Conservation (phyloP, 2,113 vertebrate genomes). For the Ibidorhyncha struthersii region DNA sequence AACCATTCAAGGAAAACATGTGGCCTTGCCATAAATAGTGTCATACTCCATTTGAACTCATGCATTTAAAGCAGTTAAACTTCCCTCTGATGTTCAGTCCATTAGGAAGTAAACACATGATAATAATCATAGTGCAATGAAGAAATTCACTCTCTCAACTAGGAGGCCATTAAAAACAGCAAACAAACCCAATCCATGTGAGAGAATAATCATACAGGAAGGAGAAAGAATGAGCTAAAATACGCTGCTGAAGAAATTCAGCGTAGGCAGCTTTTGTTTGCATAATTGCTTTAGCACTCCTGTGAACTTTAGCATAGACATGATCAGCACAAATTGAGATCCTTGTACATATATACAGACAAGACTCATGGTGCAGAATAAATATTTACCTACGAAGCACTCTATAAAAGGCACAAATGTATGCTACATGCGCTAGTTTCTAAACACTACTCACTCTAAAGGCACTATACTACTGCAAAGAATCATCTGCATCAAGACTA, state of each 20-base stretch:
- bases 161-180: not conserved
- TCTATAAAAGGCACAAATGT: constrained; percentile 25
- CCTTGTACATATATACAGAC: constrained; percentile 51
- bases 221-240: not conserved
- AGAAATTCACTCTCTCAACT: not conserved
- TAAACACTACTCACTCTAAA: constrained; percentile 13
- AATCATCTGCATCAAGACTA: constrained; percentile 21
- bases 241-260: not conserved
- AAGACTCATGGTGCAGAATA: constrained; percentile 51
- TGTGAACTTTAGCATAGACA: constrained; percentile 79
- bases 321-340: constrained; percentile 21
- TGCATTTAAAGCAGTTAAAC: not conserved
- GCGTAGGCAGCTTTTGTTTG: not conserved
- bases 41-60: not conserved
- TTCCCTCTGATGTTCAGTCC: not conserved
- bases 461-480: constrained; percentile 16
- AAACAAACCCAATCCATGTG: not conserved
- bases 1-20: not conserved
- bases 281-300: not conserved
- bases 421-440: constrained; percentile 50
- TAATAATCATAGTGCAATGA: not conserved
- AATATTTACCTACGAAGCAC: constrained; percentile 55
- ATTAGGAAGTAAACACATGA: not conserved
- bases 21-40: not conserved
- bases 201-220: not conserved